Evolutionary conservation across 2,113 vertebrate species (phyloP), one percentile per base, ranked within the genome.

Genomic region (Candoia aspera): DNA sequence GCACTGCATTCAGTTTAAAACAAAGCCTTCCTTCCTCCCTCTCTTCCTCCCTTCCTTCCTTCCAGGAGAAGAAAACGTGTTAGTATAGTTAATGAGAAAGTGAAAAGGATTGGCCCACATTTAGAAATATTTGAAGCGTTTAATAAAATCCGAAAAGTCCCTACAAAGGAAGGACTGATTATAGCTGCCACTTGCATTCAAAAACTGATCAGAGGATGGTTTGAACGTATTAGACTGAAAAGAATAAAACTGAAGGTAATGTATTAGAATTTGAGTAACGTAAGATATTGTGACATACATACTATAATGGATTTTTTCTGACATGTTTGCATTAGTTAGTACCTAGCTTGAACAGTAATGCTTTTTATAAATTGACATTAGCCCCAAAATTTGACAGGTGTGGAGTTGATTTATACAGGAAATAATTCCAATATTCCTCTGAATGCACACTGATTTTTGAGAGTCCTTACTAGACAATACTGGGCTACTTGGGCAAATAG

Each of bases 61-160:
- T 96, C 94, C 93, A 94, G 91, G 87, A 29, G 0, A 11, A 93
- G 92, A 59, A 0, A 0, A 17, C 1, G 19, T 62, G 0, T n/a
- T 73, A n/a, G 0, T 92, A 93, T 93, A 96, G 57, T 59, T 58
- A 21, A 8, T 54, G 94, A 95, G 60, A 95, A 97, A 88, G 89
- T 96, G 60, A 96, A 92, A 94, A 94, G 95, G 94, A 96, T 94
- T 53, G 90, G 91, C 24, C 93, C 90, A 92, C 93, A 87, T 54
- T 55, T 94, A 46, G 95, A 97, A 86, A 89, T 95, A 55, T 97
- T 90, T 49, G 89, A 95, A 95, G 89, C 92, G 85, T 96, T 96
- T 85, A 0, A 0, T 19, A 8, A 5, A 1, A 1, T 5, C 0
- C 64, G 58, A 87, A 94, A 64, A 57, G 54, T 49, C 54, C 79